Percentiles rank a stretch among this genome's conserved stretches.
Conservation (phyloP, 2,797 vertebrate genomes). For the Dipus sagitta region DNA sequence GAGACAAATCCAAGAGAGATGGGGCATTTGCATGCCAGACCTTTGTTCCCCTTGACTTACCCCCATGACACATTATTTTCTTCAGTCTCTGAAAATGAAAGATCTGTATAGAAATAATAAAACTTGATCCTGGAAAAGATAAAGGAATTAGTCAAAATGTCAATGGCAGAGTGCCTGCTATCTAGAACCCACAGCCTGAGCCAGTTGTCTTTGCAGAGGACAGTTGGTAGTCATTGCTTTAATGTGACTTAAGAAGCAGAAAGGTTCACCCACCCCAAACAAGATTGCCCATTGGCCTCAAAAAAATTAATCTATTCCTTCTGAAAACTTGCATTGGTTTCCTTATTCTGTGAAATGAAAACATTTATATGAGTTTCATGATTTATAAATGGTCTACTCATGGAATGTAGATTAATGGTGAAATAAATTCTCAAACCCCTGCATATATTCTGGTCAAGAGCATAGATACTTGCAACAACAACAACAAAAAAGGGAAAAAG, state of each 20-base stretch:
- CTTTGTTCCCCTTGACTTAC: conserved; percentile 7
- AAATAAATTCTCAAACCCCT: background rate
- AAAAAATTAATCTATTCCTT: background rate
- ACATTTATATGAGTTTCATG: background rate
- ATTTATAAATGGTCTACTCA: background rate
- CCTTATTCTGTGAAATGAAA: conserved; percentile 4
- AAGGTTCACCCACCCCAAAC: background rate
- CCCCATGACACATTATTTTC: background rate
- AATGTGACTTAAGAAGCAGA: background rate
- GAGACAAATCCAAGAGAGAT: background rate
- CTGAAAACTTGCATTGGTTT: background rate
- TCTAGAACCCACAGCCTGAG: background rate
- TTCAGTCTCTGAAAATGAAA: conserved; percentile 62
- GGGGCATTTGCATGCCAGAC: background rate
- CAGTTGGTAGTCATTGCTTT: background rate
- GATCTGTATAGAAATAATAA: conserved; percentile 66
- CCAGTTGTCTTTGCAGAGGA: background rate
- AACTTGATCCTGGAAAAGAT: conserved; percentile 64
- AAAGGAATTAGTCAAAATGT: conserved; percentile 57
- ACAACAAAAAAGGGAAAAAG: background rate
- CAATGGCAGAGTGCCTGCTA: background rate
- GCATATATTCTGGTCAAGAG: conserved; percentile 4
- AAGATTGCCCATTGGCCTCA: background rate
- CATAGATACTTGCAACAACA: background rate
- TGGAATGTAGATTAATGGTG: background rate